Conservation (phyloP, 2,113 vertebrate genomes). For the Perccottus glenii region DNA sequence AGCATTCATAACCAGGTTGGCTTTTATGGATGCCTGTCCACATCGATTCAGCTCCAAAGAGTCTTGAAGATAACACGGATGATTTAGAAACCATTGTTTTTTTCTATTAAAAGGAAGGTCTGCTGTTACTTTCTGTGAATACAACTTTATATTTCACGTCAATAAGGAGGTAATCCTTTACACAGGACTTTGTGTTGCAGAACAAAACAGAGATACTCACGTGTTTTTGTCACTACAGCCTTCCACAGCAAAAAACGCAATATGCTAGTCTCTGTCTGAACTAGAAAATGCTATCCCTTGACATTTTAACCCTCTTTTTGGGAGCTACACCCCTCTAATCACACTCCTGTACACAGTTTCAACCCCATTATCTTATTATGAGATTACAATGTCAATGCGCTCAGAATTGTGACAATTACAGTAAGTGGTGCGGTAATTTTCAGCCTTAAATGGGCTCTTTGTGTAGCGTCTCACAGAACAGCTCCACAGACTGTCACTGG, state of each 20-base stretch:
- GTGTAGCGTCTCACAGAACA: slow-evolving; percentile 40
- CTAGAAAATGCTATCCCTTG: slow-evolving; percentile 38
- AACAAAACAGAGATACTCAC: neutral
- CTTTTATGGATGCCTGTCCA: slow-evolving; percentile 72
- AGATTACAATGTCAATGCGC: slow-evolving; percentile 75
- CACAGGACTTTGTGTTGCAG: neutral
- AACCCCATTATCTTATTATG: slow-evolving; percentile 75
- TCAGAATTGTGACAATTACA: slow-evolving; percentile 74
- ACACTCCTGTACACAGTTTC: slow-evolving; percentile 68
- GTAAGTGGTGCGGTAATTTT: slow-evolving; percentile 73
- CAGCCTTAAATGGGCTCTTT: slow-evolving; percentile 67
- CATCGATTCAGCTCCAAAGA: slow-evolving; percentile 65
- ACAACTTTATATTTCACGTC: slow-evolving; percentile 2
- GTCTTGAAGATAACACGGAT: slow-evolving; percentile 57
- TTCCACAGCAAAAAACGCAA: slow-evolving; percentile 10
- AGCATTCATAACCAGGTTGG: slow-evolving; percentile 79
- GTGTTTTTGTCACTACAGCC: slow-evolving; percentile 9
- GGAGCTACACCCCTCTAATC: slow-evolving; percentile 65
- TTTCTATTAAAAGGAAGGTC: slow-evolving; percentile 31
- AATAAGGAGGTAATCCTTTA: slow-evolving; percentile 9
- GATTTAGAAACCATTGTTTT: slow-evolving; percentile 49
- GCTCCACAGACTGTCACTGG: slow-evolving; percentile 47
- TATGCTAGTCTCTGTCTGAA: slow-evolving; percentile 15
- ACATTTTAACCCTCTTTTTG: slow-evolving; percentile 56
- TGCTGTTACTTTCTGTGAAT: slow-evolving; percentile 19